Evolutionary conservation across 2,113 vertebrate genomes (phyloP), one percentile per base, ranked within the genome.

Genomic region (Lates calcarifer): DNA sequence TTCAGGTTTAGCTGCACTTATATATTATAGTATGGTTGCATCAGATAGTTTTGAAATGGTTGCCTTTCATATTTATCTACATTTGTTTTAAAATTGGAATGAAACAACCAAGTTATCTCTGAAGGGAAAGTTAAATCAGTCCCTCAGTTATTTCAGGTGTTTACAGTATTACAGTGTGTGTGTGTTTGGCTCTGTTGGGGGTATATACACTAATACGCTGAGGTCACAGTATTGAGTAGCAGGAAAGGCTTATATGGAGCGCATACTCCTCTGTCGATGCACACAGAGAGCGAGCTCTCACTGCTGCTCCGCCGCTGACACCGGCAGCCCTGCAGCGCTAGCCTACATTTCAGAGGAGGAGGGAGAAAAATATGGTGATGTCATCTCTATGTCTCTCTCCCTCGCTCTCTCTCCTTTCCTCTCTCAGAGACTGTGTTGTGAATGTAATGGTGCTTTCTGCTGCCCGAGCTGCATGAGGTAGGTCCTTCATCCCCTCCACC

Each of bases 291-390:
- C 58, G 68, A 73, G 80, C 67, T 49, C 57, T 73, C 43, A 9
- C 33, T 77, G 78, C 73, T 61, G 53, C 81, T 85, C 83, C 10
- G n/a, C 45, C 9, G 39, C 84, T 53, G 55, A 72, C 76, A 58
- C 80, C 45, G 49, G 61, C 84, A 81, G 82, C 76, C 82, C 64
- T 76, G 83, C 85, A 78, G 91, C 85, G 18, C 29, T 62, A 72
- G 87, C 81, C 83, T 83, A 74, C 81, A 87, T 91, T 75, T 88
- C 70, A 84, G 66, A 66, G 81, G 77, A 78, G 84, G 82, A 84
- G 70, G 87, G 76, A 72, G 55, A 69, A 41, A 81, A 79, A 87
- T 78, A 84, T 77, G 74, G 89, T 92, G 91, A 93, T 93, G 92
- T 93, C 92, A 94, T 89, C 83, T 86, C 67, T 15, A 64, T 61